Evolutionary conservation across 1,140 invertebrate species (phyloP), one percentile per base, ranked within the genome.

Genomic region (Neelides sp.): DNA sequence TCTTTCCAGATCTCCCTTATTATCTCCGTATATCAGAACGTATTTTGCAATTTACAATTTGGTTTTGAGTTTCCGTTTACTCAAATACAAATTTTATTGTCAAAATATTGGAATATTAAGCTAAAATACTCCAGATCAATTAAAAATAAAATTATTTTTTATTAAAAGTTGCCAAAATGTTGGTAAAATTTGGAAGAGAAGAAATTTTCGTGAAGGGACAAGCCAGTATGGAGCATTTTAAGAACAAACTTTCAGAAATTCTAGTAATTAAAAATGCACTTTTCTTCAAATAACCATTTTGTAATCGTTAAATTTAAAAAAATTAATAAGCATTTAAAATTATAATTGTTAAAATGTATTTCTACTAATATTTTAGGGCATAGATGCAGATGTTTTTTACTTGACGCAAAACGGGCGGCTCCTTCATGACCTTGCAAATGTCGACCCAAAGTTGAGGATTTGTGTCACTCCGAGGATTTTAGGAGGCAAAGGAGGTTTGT

Each of bases 401-500:
- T 41, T 52, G 15, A 46, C 35, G 20, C 36, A 41, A 17, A 52
- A 52, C 47, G 50, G 50, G 15, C 27, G 35, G 40, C 17, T 40
- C 27, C 15, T 35, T 8, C 26, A 4, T 23, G 8, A 8, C 8
- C 5, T 15, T 39, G 8, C 15, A 5, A 2, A 12, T 17, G 23
- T 17, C 24, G 12, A n/a, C 4, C 4, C 13, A 8, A 20, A 20
- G n/a, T 43, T 13, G 1, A 44, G 37, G 2, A 48, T 53, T 7
- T 20, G 15, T 28, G 27, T 47, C 0, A n/a, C 12, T 15, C 35
- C 32, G 7, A 22, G 45, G n/a, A 15, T 53, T 32, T 7, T 42
- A 12, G 51, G 51, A 17, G 51, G 51, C 4, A 53, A 53, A 53
- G 51, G 51, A 27, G 55, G 55, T 23, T 5, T 40, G 19, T 13